Evolutionary conservation across 2,888 invertebrate genomes (phyloP).

Genomic region (Conchocele bisecta): DNA sequence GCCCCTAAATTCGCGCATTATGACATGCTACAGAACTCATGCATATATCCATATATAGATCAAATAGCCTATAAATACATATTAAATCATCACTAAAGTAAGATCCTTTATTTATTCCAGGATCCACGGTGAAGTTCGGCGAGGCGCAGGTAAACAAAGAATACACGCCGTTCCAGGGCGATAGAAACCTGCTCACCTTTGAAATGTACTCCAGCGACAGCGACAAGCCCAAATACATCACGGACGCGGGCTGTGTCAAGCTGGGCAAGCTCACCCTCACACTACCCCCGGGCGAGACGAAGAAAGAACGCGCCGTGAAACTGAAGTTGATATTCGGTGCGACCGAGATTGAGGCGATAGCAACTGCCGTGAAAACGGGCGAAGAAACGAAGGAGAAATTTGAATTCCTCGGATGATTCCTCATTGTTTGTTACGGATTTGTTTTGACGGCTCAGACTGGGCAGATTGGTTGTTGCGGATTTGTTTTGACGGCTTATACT

Average conservation of each 20-base stretch:
- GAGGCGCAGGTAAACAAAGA: constrained; percentile 3
- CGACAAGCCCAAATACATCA: constrained; percentile 12
- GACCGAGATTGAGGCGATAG: not conserved
- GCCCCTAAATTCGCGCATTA: too few relatives aligned
- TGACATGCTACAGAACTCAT: too few relatives aligned
- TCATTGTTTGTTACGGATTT: too few relatives aligned
- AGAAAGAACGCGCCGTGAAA: not conserved
- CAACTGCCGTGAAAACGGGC: constrained; percentile 10
- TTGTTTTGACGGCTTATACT: too few relatives aligned
- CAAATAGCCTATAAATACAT: too few relatives aligned
- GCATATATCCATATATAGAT: too few relatives aligned
- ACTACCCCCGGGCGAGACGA: not conserved
- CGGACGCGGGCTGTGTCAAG: not conserved
- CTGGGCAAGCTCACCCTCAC: constrained; percentile 3
- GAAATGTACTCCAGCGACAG: constrained; percentile 8
- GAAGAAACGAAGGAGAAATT: not conserved
- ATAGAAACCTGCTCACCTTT: constrained; percentile 5
- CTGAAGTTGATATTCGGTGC: constrained; percentile 2
- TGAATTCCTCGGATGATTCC: too few relatives aligned
- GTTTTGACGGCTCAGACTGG: too few relatives aligned
- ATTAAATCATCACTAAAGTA: too few relatives aligned
- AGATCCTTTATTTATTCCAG: too few relatives aligned
- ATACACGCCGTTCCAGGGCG: constrained; percentile 9
- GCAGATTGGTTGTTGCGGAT: too few relatives aligned
- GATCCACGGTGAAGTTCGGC: constrained; percentile 10